These are phyloP conservation scores for Alviniconcha strummeri DNA, from an alignment of 2,888 invertebrate species.

Conservation along the genomic window DNA sequence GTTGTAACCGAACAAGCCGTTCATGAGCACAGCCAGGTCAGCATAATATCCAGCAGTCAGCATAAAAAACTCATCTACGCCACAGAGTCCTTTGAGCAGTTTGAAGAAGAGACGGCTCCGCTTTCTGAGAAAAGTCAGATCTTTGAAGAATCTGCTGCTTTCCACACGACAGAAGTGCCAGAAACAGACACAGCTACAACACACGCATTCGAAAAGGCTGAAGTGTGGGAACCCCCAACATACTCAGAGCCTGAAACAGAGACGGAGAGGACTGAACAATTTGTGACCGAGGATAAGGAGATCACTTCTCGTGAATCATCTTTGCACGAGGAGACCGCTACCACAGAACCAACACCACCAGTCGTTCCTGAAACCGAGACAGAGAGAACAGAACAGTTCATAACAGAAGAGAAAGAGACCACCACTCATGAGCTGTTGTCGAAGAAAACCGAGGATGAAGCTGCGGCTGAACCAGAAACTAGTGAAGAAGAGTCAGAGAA, in stretches of 20 bases:
- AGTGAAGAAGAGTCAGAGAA: not conserved
- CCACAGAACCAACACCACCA: not conserved
- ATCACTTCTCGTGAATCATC: too few relatives aligned
- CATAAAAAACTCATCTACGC: conserved; percentile 4
- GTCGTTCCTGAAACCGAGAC: too few relatives aligned
- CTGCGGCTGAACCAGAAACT: not conserved
- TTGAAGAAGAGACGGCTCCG: conserved; percentile 30
- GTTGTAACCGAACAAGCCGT: not conserved
- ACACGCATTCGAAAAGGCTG: not conserved
- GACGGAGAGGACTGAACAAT: too few relatives aligned
- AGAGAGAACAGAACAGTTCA: conserved; percentile 12
- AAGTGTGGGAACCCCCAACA: not conserved
- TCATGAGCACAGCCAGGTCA: not conserved
- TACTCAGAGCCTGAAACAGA: not conserved
- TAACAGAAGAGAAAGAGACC: conserved; percentile 12
- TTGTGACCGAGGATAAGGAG: too few relatives aligned
- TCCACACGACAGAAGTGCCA: conserved; percentile 8
- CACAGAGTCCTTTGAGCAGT: conserved; percentile 30
- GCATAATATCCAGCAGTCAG: not conserved
- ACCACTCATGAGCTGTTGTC: conserved; percentile 35
- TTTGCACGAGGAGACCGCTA: not conserved
- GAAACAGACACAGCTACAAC: conserved; percentile 18
- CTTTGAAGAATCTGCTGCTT: conserved; percentile 14
- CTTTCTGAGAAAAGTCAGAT: conserved; percentile 13
- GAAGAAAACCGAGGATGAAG: conserved; percentile 29